Evolutionary conservation across 1,140 invertebrate species (phyloP), one percentile per base, ranked within the genome.

Genomic region (Calephelis virginiensis): DNA sequence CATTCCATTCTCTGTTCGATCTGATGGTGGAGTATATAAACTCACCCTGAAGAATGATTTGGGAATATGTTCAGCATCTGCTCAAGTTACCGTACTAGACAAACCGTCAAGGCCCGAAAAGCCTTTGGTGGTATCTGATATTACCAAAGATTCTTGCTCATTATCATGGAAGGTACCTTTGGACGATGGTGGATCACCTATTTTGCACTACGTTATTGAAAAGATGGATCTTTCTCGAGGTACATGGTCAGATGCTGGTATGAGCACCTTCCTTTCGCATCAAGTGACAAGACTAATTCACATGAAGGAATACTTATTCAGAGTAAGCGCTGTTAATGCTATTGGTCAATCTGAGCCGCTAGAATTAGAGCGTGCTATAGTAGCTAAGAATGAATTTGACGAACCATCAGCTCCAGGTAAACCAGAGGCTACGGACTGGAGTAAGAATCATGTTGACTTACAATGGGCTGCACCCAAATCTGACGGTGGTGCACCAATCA

Each of bases 151-250:
- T 77, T 96, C 96, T 74, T 97, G 97, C 70, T 94, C 95, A 50
- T 85, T 99, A 38, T 92, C 95, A 45, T 98, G 97, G 97, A 94
- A 94, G 78, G 85, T 94, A 70, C 96, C 98, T 38, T 92, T 94
- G 56, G 97, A 98, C 80, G 97, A 98, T 86, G 98, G 98, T 70
- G 98, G 97, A 46, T 96, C 96, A 64, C 97, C 97, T 11, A 98
- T 99, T 79, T 91, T 97, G n/a, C 97, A 99, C 85, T 99, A 99
- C 80, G 93, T 99, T 43, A 94, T 99, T 66, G 98, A 99, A 85
- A 99, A 99, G 91, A 99, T 99, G 97, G 98, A 99, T 80, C 93
- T 98, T 1, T 95, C 97, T 1, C 93, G 98, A 70, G 98, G 98
- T 63, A 98, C 97, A 5, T 99, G 98, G 99, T 95, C 96, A 13